phyloP scores from a whole-genome alignment of 1,140 invertebrate species.

The Cydia fagiglandana region DNA sequence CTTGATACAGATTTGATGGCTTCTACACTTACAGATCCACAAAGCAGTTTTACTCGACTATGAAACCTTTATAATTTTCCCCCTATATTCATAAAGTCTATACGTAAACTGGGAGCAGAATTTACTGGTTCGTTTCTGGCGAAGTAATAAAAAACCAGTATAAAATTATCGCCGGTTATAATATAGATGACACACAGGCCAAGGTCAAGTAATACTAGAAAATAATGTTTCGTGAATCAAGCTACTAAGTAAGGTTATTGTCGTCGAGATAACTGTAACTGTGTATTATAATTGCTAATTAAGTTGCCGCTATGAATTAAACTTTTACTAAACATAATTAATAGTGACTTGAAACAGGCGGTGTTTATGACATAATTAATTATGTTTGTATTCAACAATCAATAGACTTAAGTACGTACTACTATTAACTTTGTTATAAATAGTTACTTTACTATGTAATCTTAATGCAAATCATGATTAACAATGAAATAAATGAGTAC shows the following conservation, averaged over 20 bases:
- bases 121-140: background rate
- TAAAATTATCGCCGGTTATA: too few relatives aligned
- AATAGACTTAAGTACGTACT: background rate
- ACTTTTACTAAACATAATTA: background rate
- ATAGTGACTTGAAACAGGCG: background rate
- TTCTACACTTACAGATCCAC: background rate
- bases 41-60: background rate
- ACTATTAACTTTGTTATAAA: background rate
- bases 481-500: background rate
- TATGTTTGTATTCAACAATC: background rate
- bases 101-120: background rate
- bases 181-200: too few relatives aligned
- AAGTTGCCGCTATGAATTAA: background rate
- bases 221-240: background rate
- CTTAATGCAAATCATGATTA: background rate
- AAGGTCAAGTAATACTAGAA: background rate
- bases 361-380: background rate
- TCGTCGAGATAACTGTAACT: conserved; percentile 22
- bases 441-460: background rate
- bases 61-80: background rate
- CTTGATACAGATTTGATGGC: conserved; percentile 28
- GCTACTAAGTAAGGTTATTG: background rate
- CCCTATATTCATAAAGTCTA: background rate
- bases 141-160: too few relatives aligned
- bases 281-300: conserved; percentile 29